phyloP scores from a whole-genome alignment of 2,797 vertebrate genomes.

The Buceros bicornis region DNA sequence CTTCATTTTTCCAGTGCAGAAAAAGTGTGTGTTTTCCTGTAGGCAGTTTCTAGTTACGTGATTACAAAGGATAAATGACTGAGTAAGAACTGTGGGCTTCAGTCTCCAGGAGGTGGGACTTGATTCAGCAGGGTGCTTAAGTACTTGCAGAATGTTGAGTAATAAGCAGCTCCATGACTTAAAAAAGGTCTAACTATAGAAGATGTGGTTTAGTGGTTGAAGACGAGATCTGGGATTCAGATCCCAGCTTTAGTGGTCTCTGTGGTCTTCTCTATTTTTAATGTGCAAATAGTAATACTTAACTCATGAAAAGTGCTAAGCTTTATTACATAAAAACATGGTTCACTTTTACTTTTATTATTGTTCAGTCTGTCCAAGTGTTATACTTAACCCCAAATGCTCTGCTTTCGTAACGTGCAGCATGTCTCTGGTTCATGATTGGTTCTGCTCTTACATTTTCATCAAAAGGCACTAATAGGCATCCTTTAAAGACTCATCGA shows the following conservation, averaged over 20 bases:
- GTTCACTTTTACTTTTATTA: constrained; percentile 64
- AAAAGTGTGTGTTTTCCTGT: neutral
- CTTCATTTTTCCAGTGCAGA: neutral
- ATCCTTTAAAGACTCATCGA: neutral
- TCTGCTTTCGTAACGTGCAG: constrained; percentile 32
- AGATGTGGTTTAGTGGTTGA: constrained; percentile 70
- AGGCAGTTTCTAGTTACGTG: neutral
- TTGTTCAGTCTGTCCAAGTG: constrained; percentile 37
- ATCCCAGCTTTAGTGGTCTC: constrained; percentile 64
- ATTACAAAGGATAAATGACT: neutral
- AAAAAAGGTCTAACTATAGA: constrained; percentile 40
- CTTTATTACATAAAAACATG: constrained; percentile 53
- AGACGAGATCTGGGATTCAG: constrained; percentile 48
- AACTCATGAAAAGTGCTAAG: constrained; percentile 47
- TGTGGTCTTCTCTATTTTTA: constrained; percentile 69
- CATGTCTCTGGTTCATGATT: neutral
- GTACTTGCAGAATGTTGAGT: constrained; percentile 45
- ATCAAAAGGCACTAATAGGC: neutral
- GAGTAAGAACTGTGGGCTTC: neutral
- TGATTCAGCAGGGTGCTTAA: constrained; percentile 49
- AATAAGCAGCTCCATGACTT: constrained; percentile 35
- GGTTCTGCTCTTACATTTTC: neutral
- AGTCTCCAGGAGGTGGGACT: constrained; percentile 18
- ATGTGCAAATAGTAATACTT: constrained; percentile 56
- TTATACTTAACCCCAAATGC: constrained; percentile 14